Evolutionary conservation across 53 echinoderm and acorn worm genomes (phyloP).

Genomic region (Luidia sarsii): DNA sequence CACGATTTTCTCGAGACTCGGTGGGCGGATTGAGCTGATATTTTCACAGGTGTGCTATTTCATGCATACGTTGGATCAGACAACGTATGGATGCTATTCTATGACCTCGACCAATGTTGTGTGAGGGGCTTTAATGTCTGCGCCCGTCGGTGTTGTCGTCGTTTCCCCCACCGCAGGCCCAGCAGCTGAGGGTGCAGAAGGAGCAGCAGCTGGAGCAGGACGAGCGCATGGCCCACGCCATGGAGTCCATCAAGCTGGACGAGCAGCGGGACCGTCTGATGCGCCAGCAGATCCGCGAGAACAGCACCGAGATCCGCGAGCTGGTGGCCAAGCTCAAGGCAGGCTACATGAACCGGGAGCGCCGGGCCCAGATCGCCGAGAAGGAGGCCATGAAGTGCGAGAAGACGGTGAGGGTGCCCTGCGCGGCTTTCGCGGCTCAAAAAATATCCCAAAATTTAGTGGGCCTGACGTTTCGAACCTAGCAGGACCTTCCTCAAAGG

Average conservation of each 20-base stretch:
- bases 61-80: too few species aligned
- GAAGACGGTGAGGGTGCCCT: conserved; percentile 90
- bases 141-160: too few species aligned
- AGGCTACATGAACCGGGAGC: conserved; percentile 92
- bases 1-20: too few species aligned
- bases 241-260: conserved; percentile 79
- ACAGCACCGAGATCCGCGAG: conserved; percentile 89
- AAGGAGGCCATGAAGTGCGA: conserved; percentile 88
- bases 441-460: too few species aligned
- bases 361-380: conserved; percentile 96
- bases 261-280: conserved; percentile 72
- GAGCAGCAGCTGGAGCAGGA: conserved; percentile 94
- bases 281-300: conserved; percentile 95
- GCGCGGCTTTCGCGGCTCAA: too few species aligned
- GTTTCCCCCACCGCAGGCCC: background rate
- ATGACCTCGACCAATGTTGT: too few species aligned
- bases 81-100: too few species aligned
- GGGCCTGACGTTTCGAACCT: too few species aligned
- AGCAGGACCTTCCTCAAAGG: too few species aligned
- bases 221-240: conserved; percentile 76
- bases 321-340: conserved; percentile 80
- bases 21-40: too few species aligned
- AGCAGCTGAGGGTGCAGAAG: conserved; percentile 58
- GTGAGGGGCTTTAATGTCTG: too few species aligned
- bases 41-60: too few species aligned